Base-by-base conservation (phyloP, 1,140 invertebrate genomes). In the Drosophila nasuta region DNA sequence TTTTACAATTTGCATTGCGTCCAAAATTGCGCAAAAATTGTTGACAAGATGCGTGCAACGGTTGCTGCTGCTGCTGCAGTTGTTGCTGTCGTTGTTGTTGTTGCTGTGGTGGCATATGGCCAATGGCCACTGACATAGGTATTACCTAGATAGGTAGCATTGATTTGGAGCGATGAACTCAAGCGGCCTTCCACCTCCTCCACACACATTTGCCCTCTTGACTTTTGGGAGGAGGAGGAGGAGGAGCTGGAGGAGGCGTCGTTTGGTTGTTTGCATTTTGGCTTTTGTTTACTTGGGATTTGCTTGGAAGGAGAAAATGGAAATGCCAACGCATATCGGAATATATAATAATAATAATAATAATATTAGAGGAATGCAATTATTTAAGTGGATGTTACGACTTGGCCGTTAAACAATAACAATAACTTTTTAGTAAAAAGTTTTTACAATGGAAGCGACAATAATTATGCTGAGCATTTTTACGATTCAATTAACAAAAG, bases 101-200 rank as follows among this genome's bases (percentile, higher is more conserved):
- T 28, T 48, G 10, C 13, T 30, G 25, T 33, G 2, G n/a, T 43
- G 41, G 41, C 41, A 8, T 25, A 11, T 60, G 46, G 52, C 52
- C 30, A 56, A 15, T 56, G 52, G 56, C 54, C 65, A 59, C 11
- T 38, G 30, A 25, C 52, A 64, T 65, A 28, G 56, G 56, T 45
- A 58, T 58, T 58, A 54, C 35, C 35, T 43, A 52, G 33, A 57
- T 59, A 71, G 59, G 52, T 73, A 73, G 70, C 88, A 91, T 91
- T 91, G 82, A 91, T 91, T 88, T 91, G 79, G 88, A 91, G 88
- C 88, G 88, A 88, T 91, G 88, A 91, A 91, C 88, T 91, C 81
- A 52, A 10, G 33, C 62, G 70, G 73, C 63, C 67, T 71, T 75
- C 60, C 45, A 46, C 54, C 65, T 75, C 57, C 35, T 8, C 7